A percentile compares a stretch with the other conserved stretches of the same genome.
These are phyloP conservation scores for Byasa hedistus DNA, from an alignment of 2,888 invertebrate species.

Conservation along the genomic window DNA sequence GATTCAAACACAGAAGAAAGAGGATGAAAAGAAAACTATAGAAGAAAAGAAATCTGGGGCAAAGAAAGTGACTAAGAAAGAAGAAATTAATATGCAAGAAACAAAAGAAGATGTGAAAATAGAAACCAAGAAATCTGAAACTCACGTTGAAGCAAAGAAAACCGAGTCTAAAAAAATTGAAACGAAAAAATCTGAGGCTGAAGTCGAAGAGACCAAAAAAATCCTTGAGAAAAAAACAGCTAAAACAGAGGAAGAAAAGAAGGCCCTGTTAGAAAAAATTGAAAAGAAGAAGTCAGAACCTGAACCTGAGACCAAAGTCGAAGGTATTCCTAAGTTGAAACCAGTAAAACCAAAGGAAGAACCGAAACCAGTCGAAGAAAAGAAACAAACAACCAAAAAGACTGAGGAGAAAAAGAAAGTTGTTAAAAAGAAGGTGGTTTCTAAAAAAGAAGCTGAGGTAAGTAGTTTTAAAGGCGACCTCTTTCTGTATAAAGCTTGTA, in stretches of 20 bases:
- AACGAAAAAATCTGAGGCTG: constrained; percentile 60
- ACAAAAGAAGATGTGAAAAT: constrained; percentile 52
- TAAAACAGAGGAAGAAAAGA: constrained; percentile 75
- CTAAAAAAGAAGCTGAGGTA: constrained; percentile 76
- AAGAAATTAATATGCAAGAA: constrained; percentile 54
- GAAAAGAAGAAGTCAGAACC: constrained; percentile 69
- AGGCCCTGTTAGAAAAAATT: constrained; percentile 72
- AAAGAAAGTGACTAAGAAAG: constrained; percentile 62
- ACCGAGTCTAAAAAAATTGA: constrained; percentile 60
- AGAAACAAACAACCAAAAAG: constrained; percentile 60
- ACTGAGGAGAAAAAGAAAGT: constrained; percentile 65
- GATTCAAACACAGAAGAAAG: constrained; percentile 47
- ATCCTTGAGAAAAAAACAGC: constrained; percentile 70
- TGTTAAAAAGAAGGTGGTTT: constrained; percentile 72
- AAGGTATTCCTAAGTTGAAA: constrained; percentile 82
- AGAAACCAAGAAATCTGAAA: constrained; percentile 53
- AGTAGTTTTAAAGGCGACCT: constrained; percentile 42
- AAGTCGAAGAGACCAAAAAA: constrained; percentile 68
- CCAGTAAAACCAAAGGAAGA: constrained; percentile 77
- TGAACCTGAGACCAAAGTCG: constrained; percentile 79
- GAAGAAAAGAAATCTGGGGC: constrained; percentile 60
- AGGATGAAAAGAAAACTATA: constrained; percentile 39
- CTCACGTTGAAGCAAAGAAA: constrained; percentile 55
- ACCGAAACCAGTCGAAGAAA: constrained; percentile 69
- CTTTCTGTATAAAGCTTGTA: constrained; percentile 50